Evolutionary conservation across 2,888 invertebrate species (phyloP), one percentile per base, ranked within the genome.

Genomic region (Scelioninae gen. 2): DNA sequence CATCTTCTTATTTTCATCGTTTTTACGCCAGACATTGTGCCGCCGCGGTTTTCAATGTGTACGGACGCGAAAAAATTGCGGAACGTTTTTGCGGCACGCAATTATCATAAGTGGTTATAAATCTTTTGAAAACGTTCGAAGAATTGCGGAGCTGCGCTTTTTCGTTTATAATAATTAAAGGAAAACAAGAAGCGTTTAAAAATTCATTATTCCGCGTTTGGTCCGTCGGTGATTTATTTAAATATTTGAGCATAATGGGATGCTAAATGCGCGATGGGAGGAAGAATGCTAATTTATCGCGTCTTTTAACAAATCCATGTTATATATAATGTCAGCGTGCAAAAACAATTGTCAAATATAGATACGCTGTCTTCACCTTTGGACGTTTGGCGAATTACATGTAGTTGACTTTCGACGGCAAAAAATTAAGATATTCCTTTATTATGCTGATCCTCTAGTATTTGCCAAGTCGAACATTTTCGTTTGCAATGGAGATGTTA

Each of bases 1-100:
- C 67, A 68, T 68, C 50, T 39, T 43, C 45, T 52, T 60, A 46
- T 58, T 58, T 58, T 41, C 43, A 22, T 33, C 3, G 7, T 52
- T 68, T 60, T 68, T 50, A 15, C 25, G 2, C 22, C 35, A 19
- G 31, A 45, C 11, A 6, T 45, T 22, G 22, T 7, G 15, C 22
- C 22, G 19, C 13, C 2, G 19, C 9, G 33, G 10, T 16, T 43
- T 57, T 16, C 18, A 41, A 41, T 18, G 19, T 10, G 19, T n/a
- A 2, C 1, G 31, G 31, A 5, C 31, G 31, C 2, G 10, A 45
- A 60, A 37, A 45, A 60, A 46, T 13, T 1, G 7, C 22, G 33
- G 9, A 39, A 52, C 46, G 7, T 53, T 53, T 64, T 53, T 45
- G 35, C 16, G 11, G n/a, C n/a, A 0, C 46, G 45, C 39, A 39